phyloP scores from a whole-genome alignment of 1,140 invertebrate genomes.

The Aphelinus certus region DNA sequence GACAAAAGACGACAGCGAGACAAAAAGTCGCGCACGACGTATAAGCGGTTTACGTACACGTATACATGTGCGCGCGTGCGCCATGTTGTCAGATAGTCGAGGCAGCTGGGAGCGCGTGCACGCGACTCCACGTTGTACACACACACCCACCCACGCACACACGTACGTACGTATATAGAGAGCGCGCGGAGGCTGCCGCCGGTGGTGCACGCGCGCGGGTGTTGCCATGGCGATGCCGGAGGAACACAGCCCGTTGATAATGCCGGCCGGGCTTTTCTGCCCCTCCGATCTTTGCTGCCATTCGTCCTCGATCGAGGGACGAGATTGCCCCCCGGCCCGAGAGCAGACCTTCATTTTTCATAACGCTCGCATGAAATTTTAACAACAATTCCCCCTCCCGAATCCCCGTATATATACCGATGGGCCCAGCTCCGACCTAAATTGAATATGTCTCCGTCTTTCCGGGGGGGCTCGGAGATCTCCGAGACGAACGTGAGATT shows the following conservation, averaged over 20 bases:
- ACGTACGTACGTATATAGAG: slow-evolving; percentile 36
- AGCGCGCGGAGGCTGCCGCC: slow-evolving; percentile 37
- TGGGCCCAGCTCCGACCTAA: too few relatives aligned
- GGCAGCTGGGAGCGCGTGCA: slow-evolving; percentile 53
- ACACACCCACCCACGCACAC: too few relatives aligned
- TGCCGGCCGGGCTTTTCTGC: slow-evolving; percentile 45
- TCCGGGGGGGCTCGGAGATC: slow-evolving; percentile 13
- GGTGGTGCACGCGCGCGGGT: slow-evolving; percentile 56
- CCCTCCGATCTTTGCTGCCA: too few relatives aligned
- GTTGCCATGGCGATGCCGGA: slow-evolving; percentile 63
- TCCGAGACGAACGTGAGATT: slow-evolving; percentile 7
- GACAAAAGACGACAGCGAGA: not conserved
- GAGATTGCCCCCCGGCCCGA: not conserved
- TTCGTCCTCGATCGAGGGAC: too few relatives aligned
- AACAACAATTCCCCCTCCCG: too few relatives aligned
- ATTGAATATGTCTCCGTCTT: too few relatives aligned
- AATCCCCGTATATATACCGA: too few relatives aligned
- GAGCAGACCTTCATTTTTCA: too few relatives aligned
- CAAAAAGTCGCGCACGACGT: slow-evolving; percentile 18
- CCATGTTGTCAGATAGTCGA: slow-evolving; percentile 51
- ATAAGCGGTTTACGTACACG: slow-evolving; percentile 44
- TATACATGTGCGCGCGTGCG: slow-evolving; percentile 46
- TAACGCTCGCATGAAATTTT: too few relatives aligned
- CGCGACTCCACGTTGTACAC: slow-evolving; percentile 37
- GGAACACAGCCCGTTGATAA: slow-evolving; percentile 59